These are phyloP conservation scores for Chironomus tentans DNA, from an alignment of 2,888 invertebrate species.

Conservation along the genomic window DNA sequence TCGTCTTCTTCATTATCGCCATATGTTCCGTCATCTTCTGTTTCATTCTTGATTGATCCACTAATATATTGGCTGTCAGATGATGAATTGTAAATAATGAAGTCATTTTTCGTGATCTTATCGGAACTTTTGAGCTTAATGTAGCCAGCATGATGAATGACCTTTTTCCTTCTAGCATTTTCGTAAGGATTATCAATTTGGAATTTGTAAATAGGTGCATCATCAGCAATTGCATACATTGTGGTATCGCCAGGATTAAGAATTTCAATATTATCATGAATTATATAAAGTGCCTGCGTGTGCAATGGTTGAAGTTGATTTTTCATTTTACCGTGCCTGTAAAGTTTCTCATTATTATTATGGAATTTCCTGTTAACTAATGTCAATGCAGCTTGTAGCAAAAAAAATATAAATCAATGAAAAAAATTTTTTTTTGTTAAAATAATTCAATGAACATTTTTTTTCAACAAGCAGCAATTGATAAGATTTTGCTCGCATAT, in stretches of 20 bases:
- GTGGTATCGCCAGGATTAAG: conserved; percentile 53
- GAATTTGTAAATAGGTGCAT: conserved; percentile 55
- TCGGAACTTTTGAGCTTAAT: conserved; percentile 38
- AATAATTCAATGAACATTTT: neutral
- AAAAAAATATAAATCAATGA: neutral
- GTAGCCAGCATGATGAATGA: conserved; percentile 34
- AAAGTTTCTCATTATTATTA: neutral
- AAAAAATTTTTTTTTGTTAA: neutral
- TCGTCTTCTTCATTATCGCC: conserved; percentile 15
- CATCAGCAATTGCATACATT: conserved; percentile 50
- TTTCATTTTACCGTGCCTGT: conserved; percentile 41
- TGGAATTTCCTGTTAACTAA: neutral
- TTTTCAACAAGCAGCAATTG: neutral
- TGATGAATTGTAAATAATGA: conserved; percentile 22
- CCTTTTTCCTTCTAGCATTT: conserved; percentile 32
- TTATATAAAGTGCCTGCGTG: conserved; percentile 55
- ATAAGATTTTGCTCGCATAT: no score
- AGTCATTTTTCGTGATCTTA: conserved; percentile 21
- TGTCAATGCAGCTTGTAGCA: neutral
- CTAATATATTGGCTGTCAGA: conserved; percentile 26
- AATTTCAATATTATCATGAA: conserved; percentile 66
- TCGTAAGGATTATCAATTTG: conserved; percentile 48
- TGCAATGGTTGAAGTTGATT: conserved; percentile 47
- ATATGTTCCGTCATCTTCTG: conserved; percentile 2
- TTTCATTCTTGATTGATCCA: conserved; percentile 13